Conservation (phyloP, 2,888 invertebrate species). For the Nomada hirtipes region DNA sequence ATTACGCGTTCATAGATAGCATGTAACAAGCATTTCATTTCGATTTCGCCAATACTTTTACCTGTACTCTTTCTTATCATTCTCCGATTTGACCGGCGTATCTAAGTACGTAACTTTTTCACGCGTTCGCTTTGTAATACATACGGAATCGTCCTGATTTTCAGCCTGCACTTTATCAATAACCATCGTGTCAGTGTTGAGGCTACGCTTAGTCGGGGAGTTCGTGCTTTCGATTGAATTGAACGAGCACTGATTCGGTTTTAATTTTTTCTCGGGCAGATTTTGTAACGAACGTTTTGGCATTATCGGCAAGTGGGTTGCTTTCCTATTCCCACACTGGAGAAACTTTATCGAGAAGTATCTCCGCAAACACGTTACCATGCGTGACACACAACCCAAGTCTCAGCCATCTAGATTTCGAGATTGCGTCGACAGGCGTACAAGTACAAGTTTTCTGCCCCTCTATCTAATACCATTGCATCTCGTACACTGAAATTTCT, state of each 20-base stretch:
- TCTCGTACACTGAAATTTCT: too few relatives aligned
- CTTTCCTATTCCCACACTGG: conserved; percentile 6
- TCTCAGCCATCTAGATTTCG: background rate
- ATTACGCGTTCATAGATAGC: background rate
- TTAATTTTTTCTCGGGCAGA: conserved; percentile 65
- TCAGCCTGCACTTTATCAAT: conserved; percentile 32
- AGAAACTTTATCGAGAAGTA: background rate
- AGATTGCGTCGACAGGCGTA: background rate
- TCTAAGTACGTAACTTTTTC: conserved; percentile 76
- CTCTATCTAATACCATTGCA: too few relatives aligned
- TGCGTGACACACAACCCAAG: background rate
- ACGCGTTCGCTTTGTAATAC: conserved; percentile 15
- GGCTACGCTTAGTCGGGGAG: conserved; percentile 18
- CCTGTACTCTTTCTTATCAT: conserved; percentile 93
- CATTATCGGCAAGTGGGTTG: conserved; percentile 57
- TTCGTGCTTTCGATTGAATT: conserved; percentile 21
- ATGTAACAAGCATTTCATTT: background rate
- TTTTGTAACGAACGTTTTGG: conserved; percentile 67
- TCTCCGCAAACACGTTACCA: conserved; percentile 25
- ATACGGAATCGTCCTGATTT: background rate
- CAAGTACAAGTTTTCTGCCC: too few relatives aligned
- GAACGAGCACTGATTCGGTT: conserved; percentile 18
- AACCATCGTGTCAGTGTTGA: background rate
- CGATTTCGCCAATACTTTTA: conserved; percentile 76
- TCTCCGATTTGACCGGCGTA: conserved; percentile 89